Percentiles rank a stretch among this genome's conserved stretches.
Evolutionary conservation across 1,140 invertebrate species (phyloP).

Genomic region (Pemphigus obesinymphae): DNA sequence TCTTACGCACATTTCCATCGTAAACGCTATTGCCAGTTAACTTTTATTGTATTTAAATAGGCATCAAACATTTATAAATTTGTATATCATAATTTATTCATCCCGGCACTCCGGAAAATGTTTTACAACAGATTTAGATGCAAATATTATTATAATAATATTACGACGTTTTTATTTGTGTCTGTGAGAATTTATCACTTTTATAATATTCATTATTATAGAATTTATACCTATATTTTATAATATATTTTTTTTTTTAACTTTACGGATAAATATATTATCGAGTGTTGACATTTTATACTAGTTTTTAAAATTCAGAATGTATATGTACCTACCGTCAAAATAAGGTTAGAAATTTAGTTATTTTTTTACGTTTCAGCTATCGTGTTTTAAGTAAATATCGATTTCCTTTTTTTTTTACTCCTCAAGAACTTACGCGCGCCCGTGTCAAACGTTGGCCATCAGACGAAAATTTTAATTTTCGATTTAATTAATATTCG

Average conservation of each 20-base stretch:
- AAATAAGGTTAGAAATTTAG: no score
- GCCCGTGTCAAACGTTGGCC: neutral
- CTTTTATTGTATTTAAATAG: neutral
- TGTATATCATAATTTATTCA: neutral
- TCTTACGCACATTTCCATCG: no score
- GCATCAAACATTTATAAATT: neutral
- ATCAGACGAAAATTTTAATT: neutral
- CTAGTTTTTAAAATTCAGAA: no score
- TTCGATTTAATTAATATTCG: constrained; percentile 6
- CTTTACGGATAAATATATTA: no score
- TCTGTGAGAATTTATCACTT: neutral
- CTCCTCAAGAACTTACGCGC: neutral
- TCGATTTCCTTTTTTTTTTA: neutral
- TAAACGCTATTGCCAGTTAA: neutral
- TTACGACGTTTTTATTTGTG: neutral
- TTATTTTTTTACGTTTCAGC: neutral
- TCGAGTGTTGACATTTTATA: no score
- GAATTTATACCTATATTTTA: neutral
- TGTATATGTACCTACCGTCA: no score
- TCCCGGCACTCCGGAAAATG: neutral
- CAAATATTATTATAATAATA: neutral
- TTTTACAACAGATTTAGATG: neutral
- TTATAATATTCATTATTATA: neutral
- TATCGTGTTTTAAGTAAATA: neutral
- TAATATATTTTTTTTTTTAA: no score